A percentile compares a stretch with the other conserved stretches of the same genome.
These are phyloP conservation scores for Diadophis punctatus DNA, from an alignment of 2,113 vertebrate genomes.

Conservation along the genomic window DNA sequence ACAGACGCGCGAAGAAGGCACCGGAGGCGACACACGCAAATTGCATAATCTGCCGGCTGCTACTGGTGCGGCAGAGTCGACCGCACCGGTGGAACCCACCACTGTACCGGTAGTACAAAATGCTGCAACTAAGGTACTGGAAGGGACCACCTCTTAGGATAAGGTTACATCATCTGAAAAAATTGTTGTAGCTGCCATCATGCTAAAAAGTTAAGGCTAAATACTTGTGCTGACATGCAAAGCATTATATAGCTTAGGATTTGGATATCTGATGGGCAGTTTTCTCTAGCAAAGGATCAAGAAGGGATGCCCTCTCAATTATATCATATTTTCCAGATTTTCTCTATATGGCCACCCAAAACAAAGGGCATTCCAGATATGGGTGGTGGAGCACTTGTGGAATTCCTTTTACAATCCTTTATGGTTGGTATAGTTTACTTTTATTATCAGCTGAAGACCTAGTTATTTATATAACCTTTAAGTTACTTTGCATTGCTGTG, in stretches of 20 bases:
- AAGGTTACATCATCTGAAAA: not conserved
- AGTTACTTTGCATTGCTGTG: not conserved
- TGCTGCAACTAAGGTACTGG: not conserved
- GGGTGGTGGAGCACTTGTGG: not conserved
- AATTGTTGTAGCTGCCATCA: not conserved
- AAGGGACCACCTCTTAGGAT: not conserved
- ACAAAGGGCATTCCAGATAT: not conserved
- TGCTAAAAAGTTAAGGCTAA: not conserved
- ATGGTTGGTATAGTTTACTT: not conserved
- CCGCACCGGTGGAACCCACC: too few species aligned
- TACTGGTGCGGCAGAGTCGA: too few species aligned
- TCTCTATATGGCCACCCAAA: not conserved
- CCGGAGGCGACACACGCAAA: too few species aligned
- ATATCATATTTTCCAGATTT: not conserved
- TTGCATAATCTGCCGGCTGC: too few species aligned
- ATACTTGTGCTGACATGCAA: not conserved
- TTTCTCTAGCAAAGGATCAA: not conserved
- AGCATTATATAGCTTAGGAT: not conserved
- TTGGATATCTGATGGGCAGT: not conserved
- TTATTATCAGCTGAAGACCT: not conserved
- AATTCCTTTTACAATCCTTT: not conserved
- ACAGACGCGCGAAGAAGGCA: too few species aligned
- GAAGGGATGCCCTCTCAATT: not conserved
- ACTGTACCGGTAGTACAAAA: not conserved
- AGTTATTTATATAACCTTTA: not conserved